phyloP scores from a whole-genome alignment of 2,888 invertebrate species.

The Mellilla xanthometata region DNA sequence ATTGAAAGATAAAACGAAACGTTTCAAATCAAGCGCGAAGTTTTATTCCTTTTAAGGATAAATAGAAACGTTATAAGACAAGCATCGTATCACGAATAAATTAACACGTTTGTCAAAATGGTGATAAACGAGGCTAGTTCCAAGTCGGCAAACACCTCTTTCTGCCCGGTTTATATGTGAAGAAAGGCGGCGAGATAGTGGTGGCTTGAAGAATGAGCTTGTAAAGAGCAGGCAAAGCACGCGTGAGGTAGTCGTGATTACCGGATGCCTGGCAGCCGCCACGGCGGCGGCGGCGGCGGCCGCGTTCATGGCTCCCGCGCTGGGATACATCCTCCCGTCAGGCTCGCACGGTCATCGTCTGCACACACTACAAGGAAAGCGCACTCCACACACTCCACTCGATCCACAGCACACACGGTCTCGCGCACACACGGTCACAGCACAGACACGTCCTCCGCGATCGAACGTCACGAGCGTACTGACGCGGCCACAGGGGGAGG shows the following conservation, averaged over 20 bases:
- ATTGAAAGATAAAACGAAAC: no score
- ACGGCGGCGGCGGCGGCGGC: conserved; percentile 92
- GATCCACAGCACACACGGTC: conserved; percentile 64
- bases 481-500: conserved; percentile 49
- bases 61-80: no score
- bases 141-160: no score
- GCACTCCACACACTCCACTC: conserved; percentile 75
- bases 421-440: conserved; percentile 64
- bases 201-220: neutral
- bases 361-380: conserved; percentile 57
- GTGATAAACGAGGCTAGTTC: no score
- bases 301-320: conserved; percentile 92
- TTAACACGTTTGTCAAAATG: no score
- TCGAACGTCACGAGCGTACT: conserved; percentile 63
- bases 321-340: conserved; percentile 90
- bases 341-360: conserved; percentile 73
- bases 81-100: no score
- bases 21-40: no score
- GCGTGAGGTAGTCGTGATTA: conserved; percentile 67
- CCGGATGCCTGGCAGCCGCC: conserved; percentile 93
- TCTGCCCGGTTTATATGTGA: no score
- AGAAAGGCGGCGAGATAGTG: no score
- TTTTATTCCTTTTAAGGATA: no score
- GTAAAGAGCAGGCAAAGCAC: neutral
- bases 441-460: conserved; percentile 46